Evolutionary conservation across 64 coral and sea anemone species (phyloP), one percentile per base, ranked within the genome.

Genomic region (Montipora efflorescens): DNA sequence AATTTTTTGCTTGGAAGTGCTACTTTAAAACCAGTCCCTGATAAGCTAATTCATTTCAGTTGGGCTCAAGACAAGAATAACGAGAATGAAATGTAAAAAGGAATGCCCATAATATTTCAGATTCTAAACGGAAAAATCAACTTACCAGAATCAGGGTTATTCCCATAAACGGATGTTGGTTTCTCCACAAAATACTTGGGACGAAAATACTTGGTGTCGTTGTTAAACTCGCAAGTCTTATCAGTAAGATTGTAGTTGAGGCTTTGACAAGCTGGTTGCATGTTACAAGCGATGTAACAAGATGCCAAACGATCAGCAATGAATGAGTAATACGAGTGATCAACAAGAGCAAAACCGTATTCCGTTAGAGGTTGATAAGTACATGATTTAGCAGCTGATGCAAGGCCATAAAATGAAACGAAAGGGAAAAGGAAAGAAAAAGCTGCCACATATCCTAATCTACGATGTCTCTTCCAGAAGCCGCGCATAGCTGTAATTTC

Each of bases 171-270:
- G 36, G 28, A 82, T 23, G 11, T 82, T 12, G 23, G 8, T 82
- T 66, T 82, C 28, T 82, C 57, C 55, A 82, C 80, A 62, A 82
- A 82, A 82, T 82, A 64, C 80, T 82, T 44, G 21, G 80, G 7
- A 36, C 80, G 58, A 28, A 16, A 64, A 64, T 67, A 82, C 12
- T 82, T 82, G 55, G 80, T 82, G 58, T 82, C 36, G 23, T 82
- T 82, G 6, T 82, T 82, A 66, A 82, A 62, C 58, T 82, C 22
- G 52, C 80, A 82, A 62, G 57, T 67, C 36, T 82, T 82, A 57
- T 82, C 23, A 55, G 52, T 58, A 66, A 82, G 80, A 62, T 82
- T 22, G 80, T 82, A 82, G 28, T 82, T 82, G 8, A 82, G 8
- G 46, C 58, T 64, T 47, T 82, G 80, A 58, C 55, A 82, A 82